Evolutionary conservation across 2,888 invertebrate species (phyloP).

Genomic region (Callosobruchus maculatus): DNA sequence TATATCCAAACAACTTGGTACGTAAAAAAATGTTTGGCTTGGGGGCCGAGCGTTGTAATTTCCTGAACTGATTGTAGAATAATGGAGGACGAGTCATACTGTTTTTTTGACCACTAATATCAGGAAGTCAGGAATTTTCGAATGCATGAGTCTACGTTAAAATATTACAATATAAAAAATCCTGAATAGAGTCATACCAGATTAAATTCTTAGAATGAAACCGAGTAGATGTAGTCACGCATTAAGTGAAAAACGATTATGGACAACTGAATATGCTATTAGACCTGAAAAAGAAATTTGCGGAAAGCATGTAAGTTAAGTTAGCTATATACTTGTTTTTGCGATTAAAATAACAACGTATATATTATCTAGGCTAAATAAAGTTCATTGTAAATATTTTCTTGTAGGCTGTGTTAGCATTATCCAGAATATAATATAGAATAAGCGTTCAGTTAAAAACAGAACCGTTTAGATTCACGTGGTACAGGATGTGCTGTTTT

Average conservation of each 20-base stretch:
- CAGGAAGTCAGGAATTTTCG: no score
- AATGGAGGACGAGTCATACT: no score
- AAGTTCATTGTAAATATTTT: not conserved
- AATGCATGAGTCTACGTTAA: no score
- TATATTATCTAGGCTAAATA: not conserved
- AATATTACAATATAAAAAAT: no score
- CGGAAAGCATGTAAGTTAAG: not conserved
- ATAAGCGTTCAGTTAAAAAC: not conserved
- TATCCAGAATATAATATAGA: not conserved
- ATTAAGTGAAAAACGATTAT: not conserved
- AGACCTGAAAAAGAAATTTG: not conserved
- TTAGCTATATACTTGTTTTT: not conserved
- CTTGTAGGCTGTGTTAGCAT: not conserved
- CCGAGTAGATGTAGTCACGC: no score
- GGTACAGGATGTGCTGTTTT: not conserved
- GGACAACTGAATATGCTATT: not conserved
- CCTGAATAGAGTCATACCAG: no score
- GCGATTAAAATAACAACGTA: not conserved
- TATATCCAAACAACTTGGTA: no score
- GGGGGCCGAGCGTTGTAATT: no score
- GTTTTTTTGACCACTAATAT: no score
- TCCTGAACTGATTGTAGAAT: no score
- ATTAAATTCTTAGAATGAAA: no score
- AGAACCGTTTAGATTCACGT: not conserved
- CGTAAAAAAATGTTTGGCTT: no score